Conservation (phyloP, 2,797 vertebrate species). For the Menidia menidia region DNA sequence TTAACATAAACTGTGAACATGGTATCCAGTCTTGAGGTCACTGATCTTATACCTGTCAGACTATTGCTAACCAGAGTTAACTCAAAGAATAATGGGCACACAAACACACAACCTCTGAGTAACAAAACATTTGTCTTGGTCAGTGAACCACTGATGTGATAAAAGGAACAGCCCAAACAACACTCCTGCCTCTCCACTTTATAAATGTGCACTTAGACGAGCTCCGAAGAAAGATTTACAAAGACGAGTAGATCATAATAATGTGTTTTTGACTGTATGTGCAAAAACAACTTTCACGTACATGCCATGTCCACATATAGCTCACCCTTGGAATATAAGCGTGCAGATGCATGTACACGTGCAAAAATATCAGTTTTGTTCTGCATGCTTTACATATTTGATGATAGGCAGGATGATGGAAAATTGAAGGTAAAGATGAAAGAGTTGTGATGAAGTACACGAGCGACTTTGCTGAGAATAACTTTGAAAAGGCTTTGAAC, state of each 20-base stretch:
- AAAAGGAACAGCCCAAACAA: conserved; percentile 8
- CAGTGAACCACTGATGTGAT: conserved; percentile 12
- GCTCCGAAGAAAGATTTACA: not conserved
- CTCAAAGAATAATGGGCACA: conserved; percentile 24
- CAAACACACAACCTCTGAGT: not conserved
- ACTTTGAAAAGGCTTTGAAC: too few relatives aligned
- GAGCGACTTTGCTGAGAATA: too few relatives aligned
- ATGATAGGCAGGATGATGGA: too few relatives aligned
- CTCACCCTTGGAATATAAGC: not conserved
- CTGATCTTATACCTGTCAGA: conserved; percentile 37
- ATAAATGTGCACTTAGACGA: not conserved
- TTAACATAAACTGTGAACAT: conserved; percentile 49
- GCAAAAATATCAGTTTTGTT: too few relatives aligned
- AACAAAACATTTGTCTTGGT: conserved; percentile 1
- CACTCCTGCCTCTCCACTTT: not conserved
- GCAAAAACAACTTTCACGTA: not conserved
- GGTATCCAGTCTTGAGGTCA: conserved; percentile 48
- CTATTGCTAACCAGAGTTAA: conserved; percentile 22
- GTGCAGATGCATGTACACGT: not conserved
- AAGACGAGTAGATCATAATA: not conserved
- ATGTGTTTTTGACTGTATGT: not conserved
- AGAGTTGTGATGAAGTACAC: too few relatives aligned
- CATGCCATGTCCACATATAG: not conserved
- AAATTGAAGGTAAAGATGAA: too few relatives aligned
- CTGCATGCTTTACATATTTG: too few relatives aligned